A percentile compares a stretch with the other conserved stretches of the same genome.
phyloP scores from a whole-genome alignment of 2,888 invertebrate genomes.

The Drosophila testacea region DNA sequence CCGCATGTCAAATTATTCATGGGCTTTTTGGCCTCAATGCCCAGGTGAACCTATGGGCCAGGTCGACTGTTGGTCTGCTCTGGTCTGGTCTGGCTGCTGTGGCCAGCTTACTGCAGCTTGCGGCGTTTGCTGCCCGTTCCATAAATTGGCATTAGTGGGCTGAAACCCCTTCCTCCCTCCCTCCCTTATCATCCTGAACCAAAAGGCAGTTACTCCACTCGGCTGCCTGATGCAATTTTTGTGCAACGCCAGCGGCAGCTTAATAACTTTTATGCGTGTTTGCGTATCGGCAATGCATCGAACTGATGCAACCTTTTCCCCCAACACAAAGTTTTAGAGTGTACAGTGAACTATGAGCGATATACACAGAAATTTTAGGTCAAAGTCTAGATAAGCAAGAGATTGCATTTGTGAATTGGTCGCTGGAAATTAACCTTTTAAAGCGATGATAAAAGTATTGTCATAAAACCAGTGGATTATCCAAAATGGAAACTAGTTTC shows the following conservation, averaged over 20 bases:
- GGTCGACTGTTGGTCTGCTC: slow-evolving; percentile 13
- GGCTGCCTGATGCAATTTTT: slow-evolving; percentile 59
- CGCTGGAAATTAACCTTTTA: slow-evolving; percentile 4
- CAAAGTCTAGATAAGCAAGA: slow-evolving; percentile 17
- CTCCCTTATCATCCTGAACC: slow-evolving; percentile 1
- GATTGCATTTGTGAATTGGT: slow-evolving; percentile 2
- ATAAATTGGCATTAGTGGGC: slow-evolving; percentile 78
- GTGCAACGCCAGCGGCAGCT: slow-evolving; percentile 61
- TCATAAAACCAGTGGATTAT: not conserved
- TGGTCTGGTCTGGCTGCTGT: slow-evolving; percentile 14
- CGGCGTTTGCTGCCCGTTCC: slow-evolving; percentile 42
- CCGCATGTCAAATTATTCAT: slow-evolving; percentile 73
- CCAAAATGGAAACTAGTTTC: not conserved
- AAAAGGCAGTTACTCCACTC: not conserved
- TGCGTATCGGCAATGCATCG: slow-evolving; percentile 73
- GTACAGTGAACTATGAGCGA: slow-evolving; percentile 22
- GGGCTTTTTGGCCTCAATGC: slow-evolving; percentile 37
- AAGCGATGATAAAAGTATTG: not conserved
- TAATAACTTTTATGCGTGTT: slow-evolving; percentile 81
- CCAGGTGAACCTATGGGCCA: slow-evolving; percentile 19
- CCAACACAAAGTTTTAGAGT: slow-evolving; percentile 3
- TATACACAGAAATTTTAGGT: slow-evolving; percentile 18
- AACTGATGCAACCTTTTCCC: slow-evolving; percentile 53
- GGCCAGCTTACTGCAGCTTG: slow-evolving; percentile 57
- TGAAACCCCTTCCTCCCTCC: not conserved